These are phyloP conservation scores for Acanthiza pusilla DNA, from an alignment of 2,797 vertebrate species.

Conservation along the genomic window DNA sequence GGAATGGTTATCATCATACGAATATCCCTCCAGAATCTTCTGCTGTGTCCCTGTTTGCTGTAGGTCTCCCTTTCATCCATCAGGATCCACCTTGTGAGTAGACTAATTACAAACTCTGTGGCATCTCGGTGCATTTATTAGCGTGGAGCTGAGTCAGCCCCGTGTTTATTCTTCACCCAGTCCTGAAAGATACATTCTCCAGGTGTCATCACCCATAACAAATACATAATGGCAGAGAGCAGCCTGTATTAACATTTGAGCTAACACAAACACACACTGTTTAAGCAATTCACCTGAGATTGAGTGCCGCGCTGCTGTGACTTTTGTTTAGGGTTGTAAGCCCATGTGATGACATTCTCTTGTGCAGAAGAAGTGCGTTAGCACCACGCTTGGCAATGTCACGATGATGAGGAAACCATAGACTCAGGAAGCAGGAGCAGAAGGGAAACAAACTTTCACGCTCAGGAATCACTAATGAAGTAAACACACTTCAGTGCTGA, in stretches of 20 bases:
- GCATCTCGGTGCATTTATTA: not conserved
- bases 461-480: conserved; percentile 20
- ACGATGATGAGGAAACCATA: conserved; percentile 21
- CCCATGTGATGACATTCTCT: conserved; percentile 23
- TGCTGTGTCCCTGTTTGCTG: not conserved
- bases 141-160: not conserved
- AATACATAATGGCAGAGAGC: conserved; percentile 27
- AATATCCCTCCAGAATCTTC: not conserved
- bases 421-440: conserved; percentile 7
- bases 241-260: conserved; percentile 34
- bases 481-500: not conserved
- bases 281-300: conserved; percentile 58
- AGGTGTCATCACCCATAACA: conserved; percentile 52
- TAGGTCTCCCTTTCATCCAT: not conserved
- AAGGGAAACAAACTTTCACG: conserved; percentile 50
- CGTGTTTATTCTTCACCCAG: not conserved
- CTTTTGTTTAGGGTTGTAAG: conserved; percentile 53
- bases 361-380: not conserved
- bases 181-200: conserved; percentile 47
- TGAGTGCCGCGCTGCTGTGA: not conserved
- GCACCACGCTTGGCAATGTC: conserved; percentile 1
- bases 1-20: not conserved
- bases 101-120: not conserved
- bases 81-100: not conserved
- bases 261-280: conserved; percentile 44